Evolutionary conservation across 2,888 invertebrate species (phyloP).

Genomic region (Rhagonycha fulva): DNA sequence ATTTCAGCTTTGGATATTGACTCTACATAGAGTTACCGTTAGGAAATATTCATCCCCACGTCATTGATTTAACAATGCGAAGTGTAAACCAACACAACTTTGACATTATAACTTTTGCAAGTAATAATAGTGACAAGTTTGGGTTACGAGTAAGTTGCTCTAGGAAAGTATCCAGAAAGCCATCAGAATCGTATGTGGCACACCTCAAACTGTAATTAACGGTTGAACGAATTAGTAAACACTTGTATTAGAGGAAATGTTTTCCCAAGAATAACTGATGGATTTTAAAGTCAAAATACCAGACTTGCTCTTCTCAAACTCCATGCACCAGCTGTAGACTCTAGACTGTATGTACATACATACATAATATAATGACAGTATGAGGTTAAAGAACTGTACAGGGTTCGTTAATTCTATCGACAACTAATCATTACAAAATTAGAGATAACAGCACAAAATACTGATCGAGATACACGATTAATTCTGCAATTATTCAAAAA

Average conservation of each 20-base stretch:
- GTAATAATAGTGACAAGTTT: background rate
- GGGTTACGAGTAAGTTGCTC: background rate
- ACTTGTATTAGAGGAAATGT: background rate
- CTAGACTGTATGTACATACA: background rate
- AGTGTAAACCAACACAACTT: background rate
- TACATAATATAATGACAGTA: background rate
- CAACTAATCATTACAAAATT: background rate
- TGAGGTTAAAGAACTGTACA: background rate
- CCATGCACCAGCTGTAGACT: too few species aligned
- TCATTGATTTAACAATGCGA: background rate
- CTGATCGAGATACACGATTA: background rate
- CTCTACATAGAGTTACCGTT: background rate
- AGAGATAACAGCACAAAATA: too few species aligned
- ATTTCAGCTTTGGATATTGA: background rate
- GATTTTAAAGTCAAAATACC: background rate
- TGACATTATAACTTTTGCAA: background rate
- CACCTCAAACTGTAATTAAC: background rate
- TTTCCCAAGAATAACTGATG: background rate
- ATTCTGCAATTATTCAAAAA: background rate
- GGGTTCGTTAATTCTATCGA: background rate
- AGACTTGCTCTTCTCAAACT: too few species aligned
- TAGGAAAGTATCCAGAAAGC: background rate
- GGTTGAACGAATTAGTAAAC: too few species aligned
- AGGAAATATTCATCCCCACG: background rate
- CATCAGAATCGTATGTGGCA: background rate